Percentiles rank a stretch among this genome's conserved stretches.
These are phyloP conservation scores for Macrosoma leucophasiata DNA, from an alignment of 2,888 invertebrate genomes.

Conservation along the genomic window DNA sequence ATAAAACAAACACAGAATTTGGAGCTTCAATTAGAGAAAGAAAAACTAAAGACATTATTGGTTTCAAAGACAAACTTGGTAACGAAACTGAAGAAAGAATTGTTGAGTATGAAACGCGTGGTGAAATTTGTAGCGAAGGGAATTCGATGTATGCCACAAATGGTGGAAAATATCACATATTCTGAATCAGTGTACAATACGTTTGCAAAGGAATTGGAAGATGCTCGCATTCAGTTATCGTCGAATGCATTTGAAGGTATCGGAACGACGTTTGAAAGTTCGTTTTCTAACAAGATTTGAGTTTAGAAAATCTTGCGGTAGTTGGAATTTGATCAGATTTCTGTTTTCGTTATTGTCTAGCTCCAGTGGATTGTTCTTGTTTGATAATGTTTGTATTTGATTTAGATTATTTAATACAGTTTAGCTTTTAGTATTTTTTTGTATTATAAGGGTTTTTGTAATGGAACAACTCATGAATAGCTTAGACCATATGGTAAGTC, in stretches of 20 bases:
- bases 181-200: conserved; percentile 47
- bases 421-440: conserved; percentile 1
- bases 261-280: conserved; percentile 36
- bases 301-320: too few species aligned
- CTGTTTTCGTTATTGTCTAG: too few species aligned
- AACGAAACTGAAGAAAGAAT: conserved; percentile 46
- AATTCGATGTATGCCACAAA: conserved; percentile 32
- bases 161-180: conserved; percentile 25
- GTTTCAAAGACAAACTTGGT: conserved; percentile 45
- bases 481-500: too few species aligned
- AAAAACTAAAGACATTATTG: conserved; percentile 47
- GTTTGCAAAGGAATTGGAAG: conserved; percentile 42
- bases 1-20: conserved; percentile 41
- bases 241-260: conserved; percentile 26
- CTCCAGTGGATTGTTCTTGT: too few species aligned
- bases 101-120: conserved; percentile 40
- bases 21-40: conserved; percentile 49
- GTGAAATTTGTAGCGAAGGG: conserved; percentile 48
- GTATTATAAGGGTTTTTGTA: too few species aligned
- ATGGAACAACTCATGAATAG: too few species aligned
- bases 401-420: not conserved
- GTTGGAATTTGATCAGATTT: too few species aligned
- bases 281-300: conserved; percentile 34
- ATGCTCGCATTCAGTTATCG: conserved; percentile 30
- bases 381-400: too few species aligned